These are phyloP conservation scores for Mactromeris polynyma DNA, from an alignment of 2,888 invertebrate genomes.

Conservation along the genomic window DNA sequence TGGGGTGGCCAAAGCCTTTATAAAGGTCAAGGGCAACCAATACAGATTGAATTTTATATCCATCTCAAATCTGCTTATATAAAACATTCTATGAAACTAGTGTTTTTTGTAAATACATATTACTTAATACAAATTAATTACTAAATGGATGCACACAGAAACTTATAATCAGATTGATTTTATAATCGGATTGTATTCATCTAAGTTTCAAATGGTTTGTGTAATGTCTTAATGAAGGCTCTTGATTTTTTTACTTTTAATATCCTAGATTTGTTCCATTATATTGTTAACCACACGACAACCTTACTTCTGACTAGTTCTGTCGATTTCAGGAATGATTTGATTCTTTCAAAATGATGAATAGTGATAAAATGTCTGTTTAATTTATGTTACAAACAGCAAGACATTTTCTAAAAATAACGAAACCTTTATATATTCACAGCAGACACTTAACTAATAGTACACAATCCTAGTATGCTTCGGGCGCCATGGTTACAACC, in stretches of 20 bases:
- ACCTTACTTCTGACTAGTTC: background rate
- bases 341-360: background rate
- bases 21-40: too few relatives aligned
- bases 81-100: too few relatives aligned
- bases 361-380: background rate
- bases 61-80: too few relatives aligned
- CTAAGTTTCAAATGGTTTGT: too few relatives aligned
- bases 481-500: background rate
- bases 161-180: too few relatives aligned
- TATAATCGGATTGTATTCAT: too few relatives aligned
- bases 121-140: too few relatives aligned
- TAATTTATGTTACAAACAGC: background rate
- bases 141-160: too few relatives aligned
- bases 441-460: background rate
- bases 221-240: background rate
- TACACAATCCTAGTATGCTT: background rate
- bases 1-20: too few relatives aligned
- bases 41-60: too few relatives aligned
- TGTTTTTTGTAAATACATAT: too few relatives aligned
- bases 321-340: background rate
- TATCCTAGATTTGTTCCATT: background rate
- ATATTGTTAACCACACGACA: background rate
- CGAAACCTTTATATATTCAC: background rate
- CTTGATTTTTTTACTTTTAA: background rate
- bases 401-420: background rate